These are phyloP conservation scores for Nemopilema nomurai DNA, from an alignment of 30 jellyfish, hydroid and myxozoan species.

Conservation along the genomic window DNA sequence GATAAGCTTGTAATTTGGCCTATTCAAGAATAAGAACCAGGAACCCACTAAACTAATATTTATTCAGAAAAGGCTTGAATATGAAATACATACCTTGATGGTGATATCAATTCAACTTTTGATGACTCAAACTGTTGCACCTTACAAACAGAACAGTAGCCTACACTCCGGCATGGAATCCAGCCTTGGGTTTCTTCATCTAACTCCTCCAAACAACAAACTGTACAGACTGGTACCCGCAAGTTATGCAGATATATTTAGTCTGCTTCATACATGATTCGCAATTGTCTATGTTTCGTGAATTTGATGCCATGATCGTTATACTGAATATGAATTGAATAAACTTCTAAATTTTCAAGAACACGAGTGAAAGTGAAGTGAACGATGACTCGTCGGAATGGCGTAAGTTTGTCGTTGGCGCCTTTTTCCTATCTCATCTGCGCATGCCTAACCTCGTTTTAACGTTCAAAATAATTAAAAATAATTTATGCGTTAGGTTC, in stretches of 20 bases:
- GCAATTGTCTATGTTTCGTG: conserved; percentile 45
- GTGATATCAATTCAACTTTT: conserved; percentile 26
- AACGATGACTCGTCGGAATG: not conserved
- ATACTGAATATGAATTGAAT: not conserved
- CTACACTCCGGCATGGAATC: conserved; percentile 48
- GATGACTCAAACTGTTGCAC: conserved; percentile 44
- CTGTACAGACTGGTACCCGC: conserved; percentile 63
- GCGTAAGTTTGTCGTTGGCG: conserved; percentile 29
- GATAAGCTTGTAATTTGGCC: not conserved
- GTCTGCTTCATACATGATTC: conserved; percentile 50
- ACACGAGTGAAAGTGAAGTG: conserved; percentile 18
- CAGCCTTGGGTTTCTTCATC: conserved; percentile 60
- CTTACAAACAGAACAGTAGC: conserved; percentile 59
- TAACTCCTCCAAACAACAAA: conserved; percentile 51
- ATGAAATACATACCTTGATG: conserved; percentile 57
- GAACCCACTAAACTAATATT: conserved; percentile 8
- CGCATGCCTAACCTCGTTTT: conserved; percentile 60
- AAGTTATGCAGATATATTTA: conserved; percentile 42
- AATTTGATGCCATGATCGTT: conserved; percentile 44
- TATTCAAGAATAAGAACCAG: not conserved
- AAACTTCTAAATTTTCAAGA: conserved; percentile 12
- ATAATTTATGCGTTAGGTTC: conserved; percentile 13
- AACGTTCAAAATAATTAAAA: conserved; percentile 10
- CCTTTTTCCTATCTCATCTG: conserved; percentile 50
- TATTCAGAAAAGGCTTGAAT: conserved; percentile 11